Base-by-base conservation (phyloP, 2,888 invertebrate genomes). In the Orthosia incerta region DNA sequence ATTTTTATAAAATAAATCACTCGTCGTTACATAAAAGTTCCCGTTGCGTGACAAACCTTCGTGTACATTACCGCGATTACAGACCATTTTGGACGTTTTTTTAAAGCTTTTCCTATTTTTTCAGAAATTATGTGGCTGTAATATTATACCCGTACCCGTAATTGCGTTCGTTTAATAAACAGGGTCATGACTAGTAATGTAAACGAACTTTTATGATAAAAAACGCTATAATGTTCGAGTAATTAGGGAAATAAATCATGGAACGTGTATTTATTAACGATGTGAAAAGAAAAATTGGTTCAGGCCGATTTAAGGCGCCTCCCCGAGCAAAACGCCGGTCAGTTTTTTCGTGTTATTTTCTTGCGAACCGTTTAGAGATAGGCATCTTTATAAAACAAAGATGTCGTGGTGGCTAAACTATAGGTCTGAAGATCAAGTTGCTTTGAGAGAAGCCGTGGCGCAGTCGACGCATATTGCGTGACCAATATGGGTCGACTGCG, bases 41-140 rank as follows among this genome's bases (percentile, higher is more conserved):
- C 80, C 60, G 84, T 91, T 85, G 91, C 91, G 91, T 91, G 91
- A 87, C 87, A 84, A 76, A 82, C 80, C 80, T 80, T 89, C 89
- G 87, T 90, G 89, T 88, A 87, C 82, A 84, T 89, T 90, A 76
- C 80, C 88, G 82, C 87, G 86, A 89, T 89, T 88, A 86, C 83
- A 74, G 71, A 67, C 61, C 76, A 65, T 83, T 85, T 76, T 71
- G 70, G 59, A 26, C 31, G 26, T 75, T 77, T 79, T 76, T 77
- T 73, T 66, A 69, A 71, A 75, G 72, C 63, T 69, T 81, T 78
- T 62, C 56, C 56, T 60, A 46, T 81, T 83, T 83, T 84, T 80
- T 80, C 48, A 68, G 68, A 76, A 72, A 84, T 83, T 81, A 79
- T 70, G 62, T 53, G 67, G 69, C 73, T 31, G 20, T 64, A 62